Percentiles rank a stretch among this genome's conserved stretches.
These are phyloP conservation scores for Orgyia antiqua DNA, from an alignment of 2,888 invertebrate species.

Conservation along the genomic window DNA sequence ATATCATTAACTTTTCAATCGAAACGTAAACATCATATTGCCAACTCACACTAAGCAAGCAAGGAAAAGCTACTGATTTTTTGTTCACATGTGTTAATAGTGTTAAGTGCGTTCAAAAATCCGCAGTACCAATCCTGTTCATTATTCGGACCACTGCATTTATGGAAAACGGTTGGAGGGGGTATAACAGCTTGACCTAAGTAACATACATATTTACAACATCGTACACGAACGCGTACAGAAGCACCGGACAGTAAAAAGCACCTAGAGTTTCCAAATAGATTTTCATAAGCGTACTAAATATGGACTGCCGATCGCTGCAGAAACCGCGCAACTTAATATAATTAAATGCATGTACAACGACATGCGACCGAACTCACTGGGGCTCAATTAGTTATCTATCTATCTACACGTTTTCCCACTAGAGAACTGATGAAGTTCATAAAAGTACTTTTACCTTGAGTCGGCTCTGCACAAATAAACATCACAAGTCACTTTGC, in stretches of 20 bases:
- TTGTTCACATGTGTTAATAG: too few species aligned
- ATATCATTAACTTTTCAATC: too few species aligned
- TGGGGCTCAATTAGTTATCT: constrained; percentile 37
- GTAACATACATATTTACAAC: constrained; percentile 70
- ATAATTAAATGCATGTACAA: constrained; percentile 28
- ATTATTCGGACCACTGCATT: too few species aligned
- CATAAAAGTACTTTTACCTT: constrained; percentile 17
- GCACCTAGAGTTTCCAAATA: constrained; percentile 75
- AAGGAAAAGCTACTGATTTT: too few species aligned
- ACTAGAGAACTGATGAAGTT: constrained; percentile 9
- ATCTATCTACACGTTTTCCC: constrained; percentile 23
- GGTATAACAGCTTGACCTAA: constrained; percentile 53
- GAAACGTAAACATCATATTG: too few species aligned
- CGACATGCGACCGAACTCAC: constrained; percentile 44
- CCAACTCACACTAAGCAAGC: too few species aligned
- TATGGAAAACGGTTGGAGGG: too few species aligned
- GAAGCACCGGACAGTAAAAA: constrained; percentile 76
- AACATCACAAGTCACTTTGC: constrained; percentile 35
- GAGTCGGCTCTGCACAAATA: constrained; percentile 21
- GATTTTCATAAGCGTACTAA: constrained; percentile 68
- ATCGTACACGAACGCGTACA: constrained; percentile 68
- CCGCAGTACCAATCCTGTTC: too few species aligned
- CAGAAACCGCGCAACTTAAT: constrained; percentile 42
- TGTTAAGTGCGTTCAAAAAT: too few species aligned
- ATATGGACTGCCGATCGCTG: constrained; percentile 51